Evolutionary conservation across 2,888 invertebrate species (phyloP).

Genomic region (Muscina levida): DNA sequence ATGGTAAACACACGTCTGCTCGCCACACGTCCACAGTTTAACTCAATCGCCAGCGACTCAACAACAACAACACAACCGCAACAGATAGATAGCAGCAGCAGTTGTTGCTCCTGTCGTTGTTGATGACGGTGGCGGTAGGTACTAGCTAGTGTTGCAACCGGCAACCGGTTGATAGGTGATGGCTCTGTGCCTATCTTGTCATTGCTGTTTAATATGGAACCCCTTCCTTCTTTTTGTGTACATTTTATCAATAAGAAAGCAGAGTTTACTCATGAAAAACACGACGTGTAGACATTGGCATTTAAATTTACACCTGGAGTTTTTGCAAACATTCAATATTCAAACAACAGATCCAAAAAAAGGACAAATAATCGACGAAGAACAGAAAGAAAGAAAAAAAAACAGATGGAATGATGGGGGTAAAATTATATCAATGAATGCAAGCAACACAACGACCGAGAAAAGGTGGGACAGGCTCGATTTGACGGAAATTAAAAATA

Average conservation of each 20-base stretch:
- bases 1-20: conserved; percentile 56
- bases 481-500: no score
- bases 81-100: conserved; percentile 26
- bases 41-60: conserved; percentile 29
- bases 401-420: conserved; percentile 53
- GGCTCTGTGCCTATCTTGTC: conserved; percentile 50
- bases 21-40: conserved; percentile 60
- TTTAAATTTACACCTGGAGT: conserved; percentile 77
- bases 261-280: conserved; percentile 19
- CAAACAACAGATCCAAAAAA: conserved; percentile 42
- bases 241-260: conserved; percentile 13
- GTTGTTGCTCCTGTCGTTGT: conserved; percentile 34
- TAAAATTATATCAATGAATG: conserved; percentile 43
- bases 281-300: conserved; percentile 49
- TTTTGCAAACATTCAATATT: conserved; percentile 63
- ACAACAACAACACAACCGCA: conserved; percentile 6
- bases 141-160: no score
- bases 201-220: conserved; percentile 51
- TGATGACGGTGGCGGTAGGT: not conserved
- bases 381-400: conserved; percentile 27
- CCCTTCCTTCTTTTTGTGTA: conserved; percentile 29
- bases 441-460: not conserved
- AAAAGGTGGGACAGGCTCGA: not conserved
- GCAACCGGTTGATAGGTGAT: not conserved
- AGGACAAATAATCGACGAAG: conserved; percentile 46